Percentiles rank a stretch among this genome's conserved stretches.
phyloP scores from a whole-genome alignment of 2,797 vertebrate genomes.

The Okamejei kenojei region DNA sequence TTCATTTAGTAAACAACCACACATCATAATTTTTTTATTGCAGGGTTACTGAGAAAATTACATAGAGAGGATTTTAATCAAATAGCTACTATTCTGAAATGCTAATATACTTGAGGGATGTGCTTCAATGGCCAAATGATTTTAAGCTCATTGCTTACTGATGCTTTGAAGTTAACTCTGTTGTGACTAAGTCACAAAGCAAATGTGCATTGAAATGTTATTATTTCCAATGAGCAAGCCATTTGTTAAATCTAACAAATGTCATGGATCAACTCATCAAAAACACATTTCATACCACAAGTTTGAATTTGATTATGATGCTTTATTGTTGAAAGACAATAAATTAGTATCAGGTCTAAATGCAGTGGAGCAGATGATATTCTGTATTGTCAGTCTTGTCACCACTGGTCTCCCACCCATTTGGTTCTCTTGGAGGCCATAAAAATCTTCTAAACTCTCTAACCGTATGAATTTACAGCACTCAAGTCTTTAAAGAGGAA shows the following conservation, averaged over 20 bases:
- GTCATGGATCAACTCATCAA: not conserved
- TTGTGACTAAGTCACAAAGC: not conserved
- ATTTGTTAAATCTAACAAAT: not conserved
- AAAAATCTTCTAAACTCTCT: not conserved
- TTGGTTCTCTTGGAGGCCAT: no score
- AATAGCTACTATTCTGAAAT: not conserved
- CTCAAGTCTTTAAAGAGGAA: not conserved
- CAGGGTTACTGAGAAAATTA: conserved; percentile 13
- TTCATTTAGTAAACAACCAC: not conserved
- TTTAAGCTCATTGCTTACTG: not conserved
- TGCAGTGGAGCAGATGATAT: not conserved
- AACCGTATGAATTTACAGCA: not conserved
- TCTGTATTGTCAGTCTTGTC: not conserved
- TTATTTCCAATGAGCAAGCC: not conserved
- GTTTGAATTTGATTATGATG: not conserved
- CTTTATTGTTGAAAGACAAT: not conserved
- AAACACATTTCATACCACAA: not conserved
- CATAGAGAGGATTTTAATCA: not conserved
- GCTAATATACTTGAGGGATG: not conserved
- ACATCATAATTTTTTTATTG: not conserved
- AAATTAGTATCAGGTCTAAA: not conserved
- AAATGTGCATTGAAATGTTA: not conserved
- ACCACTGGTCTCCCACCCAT: not conserved
- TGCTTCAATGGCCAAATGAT: not conserved
- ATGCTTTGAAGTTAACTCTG: not conserved